A percentile compares a stretch with the other conserved stretches of the same genome.
Conservation (phyloP, 1,140 invertebrate species). For the Drosophila sproati region DNA sequence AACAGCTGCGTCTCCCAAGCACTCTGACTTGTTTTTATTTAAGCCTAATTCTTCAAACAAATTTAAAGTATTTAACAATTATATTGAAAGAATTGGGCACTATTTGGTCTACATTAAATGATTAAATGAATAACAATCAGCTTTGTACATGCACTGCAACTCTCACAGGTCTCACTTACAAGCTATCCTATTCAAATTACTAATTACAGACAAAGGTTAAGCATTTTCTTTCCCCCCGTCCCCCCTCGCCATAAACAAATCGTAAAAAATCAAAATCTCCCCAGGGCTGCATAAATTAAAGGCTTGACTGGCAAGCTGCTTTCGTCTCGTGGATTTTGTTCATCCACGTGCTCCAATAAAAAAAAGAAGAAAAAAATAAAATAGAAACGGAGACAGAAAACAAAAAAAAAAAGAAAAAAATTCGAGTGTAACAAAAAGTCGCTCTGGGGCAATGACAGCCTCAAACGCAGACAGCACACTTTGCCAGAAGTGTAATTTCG, state of each 20-base stretch:
- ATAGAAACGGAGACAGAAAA: slow-evolving; percentile 38
- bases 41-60: neutral
- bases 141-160: neutral
- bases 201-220: slow-evolving; percentile 59
- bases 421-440: slow-evolving; percentile 69
- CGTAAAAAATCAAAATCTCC: slow-evolving; percentile 71
- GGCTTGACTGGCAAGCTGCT: slow-evolving; percentile 63
- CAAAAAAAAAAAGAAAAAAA: slow-evolving; percentile 22
- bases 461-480: slow-evolving; percentile 66
- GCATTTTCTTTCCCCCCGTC: slow-evolving; percentile 6
- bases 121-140: no score
- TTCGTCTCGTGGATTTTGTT: slow-evolving; percentile 2
- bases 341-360: neutral
- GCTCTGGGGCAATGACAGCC: slow-evolving; percentile 70
- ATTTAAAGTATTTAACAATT: no score
- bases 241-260: slow-evolving; percentile 4
- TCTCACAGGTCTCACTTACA: slow-evolving; percentile 64
- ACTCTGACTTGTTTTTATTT: neutral
- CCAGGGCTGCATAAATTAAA: slow-evolving; percentile 82
- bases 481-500: slow-evolving; percentile 55
- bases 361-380: slow-evolving; percentile 28
- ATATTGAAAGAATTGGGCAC: no score
- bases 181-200: neutral
- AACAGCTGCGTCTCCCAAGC: no score
- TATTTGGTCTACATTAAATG: no score